A percentile compares a stretch with the other conserved stretches of the same genome.
Conservation (phyloP, 2,797 vertebrate genomes). For the Brachyalestes nurse region DNA sequence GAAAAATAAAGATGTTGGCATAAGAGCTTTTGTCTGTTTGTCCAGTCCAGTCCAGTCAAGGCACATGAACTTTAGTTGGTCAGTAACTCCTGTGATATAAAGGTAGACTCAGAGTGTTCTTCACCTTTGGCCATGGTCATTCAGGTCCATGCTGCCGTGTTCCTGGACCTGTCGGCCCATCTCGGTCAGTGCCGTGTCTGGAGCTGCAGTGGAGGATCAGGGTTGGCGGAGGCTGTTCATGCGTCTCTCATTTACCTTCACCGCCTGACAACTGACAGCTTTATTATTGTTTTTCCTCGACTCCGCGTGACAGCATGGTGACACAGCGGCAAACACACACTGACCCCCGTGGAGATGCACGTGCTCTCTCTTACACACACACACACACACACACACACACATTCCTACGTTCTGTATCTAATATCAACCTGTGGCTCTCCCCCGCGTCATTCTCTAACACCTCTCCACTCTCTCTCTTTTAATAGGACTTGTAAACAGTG, state of each 20-base stretch:
- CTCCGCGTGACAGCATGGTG: constrained; percentile 11
- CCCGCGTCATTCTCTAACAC: not conserved
- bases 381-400: not conserved
- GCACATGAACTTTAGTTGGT: not conserved
- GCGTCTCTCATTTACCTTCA: constrained; percentile 4
- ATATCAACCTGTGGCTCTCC: not conserved
- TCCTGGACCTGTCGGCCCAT: not conserved
- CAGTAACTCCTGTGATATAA: not conserved
- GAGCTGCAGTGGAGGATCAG: not conserved
- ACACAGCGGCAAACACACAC: constrained; percentile 5
- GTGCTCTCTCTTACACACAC: not conserved
- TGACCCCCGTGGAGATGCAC: constrained; percentile 6
- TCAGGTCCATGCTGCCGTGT: not conserved
- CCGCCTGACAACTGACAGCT: constrained; percentile 29
- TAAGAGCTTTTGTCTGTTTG: not conserved
- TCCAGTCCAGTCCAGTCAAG: not conserved
- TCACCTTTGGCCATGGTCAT: not conserved
- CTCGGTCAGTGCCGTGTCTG: not conserved
- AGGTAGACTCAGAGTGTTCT: not conserved
- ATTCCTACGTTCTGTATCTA: constrained; percentile 14
- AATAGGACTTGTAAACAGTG: constrained; percentile 24
- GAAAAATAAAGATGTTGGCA: too few species aligned
- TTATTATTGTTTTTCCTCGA: constrained; percentile 38
- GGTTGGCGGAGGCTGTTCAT: constrained; percentile 6
- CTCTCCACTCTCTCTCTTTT: not conserved